Base-by-base conservation (phyloP, 2,888 invertebrate genomes). In the Xestobium rufovillosum region DNA sequence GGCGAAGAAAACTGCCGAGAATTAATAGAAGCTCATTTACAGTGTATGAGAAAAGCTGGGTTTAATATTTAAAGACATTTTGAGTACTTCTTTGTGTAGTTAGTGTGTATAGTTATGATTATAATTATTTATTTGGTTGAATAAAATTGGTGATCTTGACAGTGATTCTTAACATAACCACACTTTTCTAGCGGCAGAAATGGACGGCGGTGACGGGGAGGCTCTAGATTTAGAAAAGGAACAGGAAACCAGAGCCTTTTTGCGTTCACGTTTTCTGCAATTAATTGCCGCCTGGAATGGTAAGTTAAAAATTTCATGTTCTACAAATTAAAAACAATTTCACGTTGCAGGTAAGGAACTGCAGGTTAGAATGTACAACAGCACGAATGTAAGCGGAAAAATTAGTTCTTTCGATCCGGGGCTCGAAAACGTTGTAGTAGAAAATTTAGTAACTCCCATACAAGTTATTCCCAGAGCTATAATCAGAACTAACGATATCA, bases 21-120 rank as follows among this genome's bases (percentile, higher is more conserved):
- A 26, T 68, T 92, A 28, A 97, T 98, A 47, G 95, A 96, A 69
- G 94, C 92, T 8, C 97, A 98, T 65, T 92, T 91, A 67, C 79
- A 83, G 45, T 98, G 97, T 66, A 95, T 98, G 95, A 76, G 92
- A 50, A 83, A 86, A 50, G 73, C 90, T 71, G 97, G 97, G 30
- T 98, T 97, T 67, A 92, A 96, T 49, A 83, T 97, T 51, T 97
- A 80, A 79, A 54, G 26, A 16, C 3, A 10, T 9, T 27, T 27
- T 8, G 28, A 19, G 23, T 19, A n/a, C 6, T n/a, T n/a, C 6
- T 19, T 6, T 19, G n/a, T 8, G 6, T 19, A 19, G 23, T 19
- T 19, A 19, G 23, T n/a, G n/a, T n/a, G n/a, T n/a, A n/a, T n/a
- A n/a, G n/a, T n/a, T n/a, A n/a, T n/a, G n/a, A n/a, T n/a, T n/a